Evolutionary conservation across 2,113 vertebrate genomes (phyloP).

Genomic region (Tragelaphus buxtoni): DNA sequence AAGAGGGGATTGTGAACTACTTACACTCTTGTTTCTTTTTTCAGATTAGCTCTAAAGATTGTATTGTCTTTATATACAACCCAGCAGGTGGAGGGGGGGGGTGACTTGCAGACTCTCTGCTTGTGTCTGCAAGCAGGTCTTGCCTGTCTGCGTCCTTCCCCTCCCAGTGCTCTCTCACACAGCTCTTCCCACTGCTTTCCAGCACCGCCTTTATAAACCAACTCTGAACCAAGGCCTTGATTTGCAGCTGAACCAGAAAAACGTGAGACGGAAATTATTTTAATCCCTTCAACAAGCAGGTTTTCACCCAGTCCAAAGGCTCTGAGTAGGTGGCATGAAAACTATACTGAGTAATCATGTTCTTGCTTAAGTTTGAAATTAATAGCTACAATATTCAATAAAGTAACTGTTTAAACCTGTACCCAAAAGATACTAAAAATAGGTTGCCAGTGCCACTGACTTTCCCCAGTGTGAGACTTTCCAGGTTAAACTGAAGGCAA

Average conservation of each 20-base stretch:
- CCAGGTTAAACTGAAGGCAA: not conserved
- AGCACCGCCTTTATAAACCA: not conserved
- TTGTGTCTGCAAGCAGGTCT: not conserved
- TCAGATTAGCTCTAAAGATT: not conserved
- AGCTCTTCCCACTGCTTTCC: not conserved
- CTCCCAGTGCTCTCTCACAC: not conserved
- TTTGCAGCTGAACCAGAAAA: not conserved
- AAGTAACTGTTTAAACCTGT: constrained; percentile 27
- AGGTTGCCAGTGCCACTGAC: constrained; percentile 17
- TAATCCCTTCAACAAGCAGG: constrained; percentile 7
- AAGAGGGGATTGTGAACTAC: not conserved
- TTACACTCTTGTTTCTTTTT: not conserved
- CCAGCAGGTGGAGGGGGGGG: not conserved
- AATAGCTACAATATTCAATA: constrained; percentile 46
- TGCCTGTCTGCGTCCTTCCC: not conserved
- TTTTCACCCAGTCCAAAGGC: not conserved
- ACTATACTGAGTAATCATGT: constrained; percentile 22
- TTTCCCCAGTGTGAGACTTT: not conserved
- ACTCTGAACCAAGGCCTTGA: not conserved
- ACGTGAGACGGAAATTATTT: constrained; percentile 7
- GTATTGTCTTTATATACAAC: not conserved
- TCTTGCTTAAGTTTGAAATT: constrained; percentile 3
- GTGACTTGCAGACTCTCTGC: not conserved
- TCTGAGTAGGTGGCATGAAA: not conserved
- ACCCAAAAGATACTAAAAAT: constrained; percentile 45